Base-by-base conservation (phyloP, 1,140 invertebrate species). In the Drosophila watanabei region DNA sequence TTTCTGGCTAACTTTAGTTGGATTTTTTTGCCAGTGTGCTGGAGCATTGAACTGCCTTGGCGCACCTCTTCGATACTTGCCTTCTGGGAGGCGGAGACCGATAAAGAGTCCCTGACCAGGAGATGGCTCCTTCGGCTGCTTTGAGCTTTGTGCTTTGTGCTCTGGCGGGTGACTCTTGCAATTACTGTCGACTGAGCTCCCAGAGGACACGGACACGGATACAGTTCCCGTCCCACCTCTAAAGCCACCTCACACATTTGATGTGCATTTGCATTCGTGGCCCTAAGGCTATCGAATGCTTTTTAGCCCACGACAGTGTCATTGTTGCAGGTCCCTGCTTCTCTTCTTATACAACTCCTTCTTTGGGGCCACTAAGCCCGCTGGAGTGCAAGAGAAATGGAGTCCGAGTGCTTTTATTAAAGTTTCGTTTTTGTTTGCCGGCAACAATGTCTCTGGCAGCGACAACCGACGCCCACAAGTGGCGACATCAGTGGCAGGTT, bases 391-490 rank as follows among this genome's bases (percentile, higher is more conserved):
- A 20, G 32, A 11, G 46, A 18, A 14, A 24, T 41, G 49, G 59
- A 65, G 54, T 43, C 14, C 30, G 32, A 56, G 61, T 70, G 85
- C 85, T 89, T 80, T 89, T 88, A 88, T 88, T 85, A 88, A 88
- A 89, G 82, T 84, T 79, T 84, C 73, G 73, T 89, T 89, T 56
- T 88, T 89, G 86, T 88, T 85, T 71, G 85, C 62, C 60, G 71
- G 48, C 66, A 69, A 89, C 85, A 88, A 88, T 89, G 85, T 80
- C 80, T 68, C 65, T 68, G 76, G 60, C 84, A 79, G 54, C 77
- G 49, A 77, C 75, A 77, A 41, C 49, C 33, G 52, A 37, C 64
- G 33, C 37, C 73, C 73, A 75, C 59, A 70, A 87, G 79, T 76
- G 82, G 64, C 83, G 69, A 48, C 70, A 82, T 79, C 83, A 76